phyloP scores from a whole-genome alignment of 2,888 invertebrate species.

The Stegophylla sp. region DNA sequence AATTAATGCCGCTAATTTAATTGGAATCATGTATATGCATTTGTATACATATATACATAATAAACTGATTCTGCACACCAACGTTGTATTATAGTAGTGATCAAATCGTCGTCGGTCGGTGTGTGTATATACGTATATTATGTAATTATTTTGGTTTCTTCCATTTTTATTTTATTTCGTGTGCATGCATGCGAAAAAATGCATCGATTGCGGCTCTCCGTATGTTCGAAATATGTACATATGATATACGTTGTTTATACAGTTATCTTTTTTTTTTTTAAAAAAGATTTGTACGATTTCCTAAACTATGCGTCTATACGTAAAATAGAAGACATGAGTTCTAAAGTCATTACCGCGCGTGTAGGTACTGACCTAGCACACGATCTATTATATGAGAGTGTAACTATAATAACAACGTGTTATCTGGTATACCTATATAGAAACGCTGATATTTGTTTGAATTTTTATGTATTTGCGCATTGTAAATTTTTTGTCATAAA shows the following conservation, averaged over 20 bases:
- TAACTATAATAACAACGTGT: not conserved
- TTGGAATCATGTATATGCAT: conserved; percentile 51
- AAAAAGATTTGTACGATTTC: not conserved
- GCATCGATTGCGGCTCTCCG: not conserved
- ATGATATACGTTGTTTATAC: not conserved
- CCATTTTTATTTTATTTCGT: not conserved
- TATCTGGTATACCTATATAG: no score
- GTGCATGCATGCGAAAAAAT: not conserved
- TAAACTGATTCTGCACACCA: not conserved
- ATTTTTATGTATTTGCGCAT: not conserved
- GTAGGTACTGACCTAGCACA: not conserved
- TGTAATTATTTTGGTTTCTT: conserved; percentile 4
- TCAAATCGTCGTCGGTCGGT: not conserved
- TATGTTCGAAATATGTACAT: not conserved
- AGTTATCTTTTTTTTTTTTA: not conserved
- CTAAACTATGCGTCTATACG: not conserved
- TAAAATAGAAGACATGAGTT: not conserved
- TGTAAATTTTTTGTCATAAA: not conserved
- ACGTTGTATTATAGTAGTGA: not conserved
- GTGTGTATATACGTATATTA: not conserved
- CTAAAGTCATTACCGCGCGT: not conserved
- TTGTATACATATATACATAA: not conserved
- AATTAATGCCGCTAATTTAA: conserved; percentile 59
- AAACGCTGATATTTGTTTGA: not conserved
- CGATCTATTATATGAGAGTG: not conserved